Conservation (phyloP, 2,113 vertebrate genomes). For the Probosciger aterrimus region DNA sequence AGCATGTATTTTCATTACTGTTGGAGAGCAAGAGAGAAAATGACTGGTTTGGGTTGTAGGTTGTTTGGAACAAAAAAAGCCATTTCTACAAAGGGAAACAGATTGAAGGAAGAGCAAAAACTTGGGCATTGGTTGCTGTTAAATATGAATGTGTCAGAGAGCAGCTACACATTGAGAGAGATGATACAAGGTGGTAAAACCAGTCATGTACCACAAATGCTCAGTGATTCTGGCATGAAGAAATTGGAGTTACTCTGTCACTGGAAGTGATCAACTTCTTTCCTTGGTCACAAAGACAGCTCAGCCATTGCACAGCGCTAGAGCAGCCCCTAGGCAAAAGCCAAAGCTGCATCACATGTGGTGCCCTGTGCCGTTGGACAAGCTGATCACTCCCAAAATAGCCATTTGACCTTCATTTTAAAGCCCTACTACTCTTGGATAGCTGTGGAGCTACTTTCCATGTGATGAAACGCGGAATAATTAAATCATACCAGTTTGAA, state of each 20-base stretch:
- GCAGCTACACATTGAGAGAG: neutral
- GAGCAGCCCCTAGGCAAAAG: neutral
- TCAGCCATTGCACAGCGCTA: rapidly evolving
- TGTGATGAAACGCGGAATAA: neutral
- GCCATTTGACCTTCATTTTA: neutral
- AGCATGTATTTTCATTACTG: neutral
- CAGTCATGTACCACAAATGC: neutral
- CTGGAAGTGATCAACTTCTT: neutral
- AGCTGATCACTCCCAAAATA: neutral
- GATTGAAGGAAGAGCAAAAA: neutral
- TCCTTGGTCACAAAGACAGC: neutral
- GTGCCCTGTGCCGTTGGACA: neutral
- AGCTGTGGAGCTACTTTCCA: neutral
- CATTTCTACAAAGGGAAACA: neutral
- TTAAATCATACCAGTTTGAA: neutral
- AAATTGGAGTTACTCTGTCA: neutral
- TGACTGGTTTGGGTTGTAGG: neutral
- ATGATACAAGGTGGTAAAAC: neutral
- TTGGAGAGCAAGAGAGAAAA: neutral
- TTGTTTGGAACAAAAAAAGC: neutral
- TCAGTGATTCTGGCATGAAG: neutral
- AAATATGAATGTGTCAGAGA: neutral
- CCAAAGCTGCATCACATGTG: neutral
- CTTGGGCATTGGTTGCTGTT: neutral
- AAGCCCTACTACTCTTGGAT: neutral